Evolutionary conservation across 2,888 invertebrate species (phyloP), one percentile per base, ranked within the genome.

Genomic region (Alviniconcha strummeri): DNA sequence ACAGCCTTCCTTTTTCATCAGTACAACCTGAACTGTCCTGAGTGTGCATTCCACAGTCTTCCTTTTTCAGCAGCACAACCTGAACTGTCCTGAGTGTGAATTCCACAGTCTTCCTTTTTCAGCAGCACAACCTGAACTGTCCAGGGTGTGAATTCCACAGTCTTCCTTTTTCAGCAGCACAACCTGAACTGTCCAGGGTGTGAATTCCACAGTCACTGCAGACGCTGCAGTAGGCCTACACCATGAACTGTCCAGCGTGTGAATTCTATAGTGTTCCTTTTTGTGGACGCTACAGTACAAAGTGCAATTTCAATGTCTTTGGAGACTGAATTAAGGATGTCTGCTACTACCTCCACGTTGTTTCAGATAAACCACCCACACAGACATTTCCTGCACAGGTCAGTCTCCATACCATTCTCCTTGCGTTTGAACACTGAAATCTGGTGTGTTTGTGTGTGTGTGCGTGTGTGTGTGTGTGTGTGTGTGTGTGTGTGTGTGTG

Each of bases 401-500:
- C 64, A 13, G 4, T 64, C 64, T 13, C 15, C 64, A 4, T 9
- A 64, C 64, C 15, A 64, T 13, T 64, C 4, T 64, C 36, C 64
- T 3, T 15, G 11, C 15, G 64, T 15, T 15, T 64, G 64, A 13
- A 64, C 15, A 64, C 9, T 15, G 15, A 15, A 13, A 64, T 4
- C 15, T 1, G 9, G 64, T 64, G 15, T 52, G 5, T 55, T 17
- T 3, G 13, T 55, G 74, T 17, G 13, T 75, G 74, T 75, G 74
- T 75, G 74, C 5, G 55, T 72, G 72, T 72, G 52, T 72, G 72
- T n/a, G 36, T 8, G 72, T 75, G 54, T 72, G 72, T 64, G 64
- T 13, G 74, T 75, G 74, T 75, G 74, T 52, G 52, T 11, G 52
- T 72, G 72, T 11, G 72, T 75, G 75, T 17, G 55, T 55, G 55